A percentile compares a stretch with the other conserved stretches of the same genome.
Evolutionary conservation across 2,113 vertebrate genomes (phyloP).

Genomic region (Tupaia chinensis): DNA sequence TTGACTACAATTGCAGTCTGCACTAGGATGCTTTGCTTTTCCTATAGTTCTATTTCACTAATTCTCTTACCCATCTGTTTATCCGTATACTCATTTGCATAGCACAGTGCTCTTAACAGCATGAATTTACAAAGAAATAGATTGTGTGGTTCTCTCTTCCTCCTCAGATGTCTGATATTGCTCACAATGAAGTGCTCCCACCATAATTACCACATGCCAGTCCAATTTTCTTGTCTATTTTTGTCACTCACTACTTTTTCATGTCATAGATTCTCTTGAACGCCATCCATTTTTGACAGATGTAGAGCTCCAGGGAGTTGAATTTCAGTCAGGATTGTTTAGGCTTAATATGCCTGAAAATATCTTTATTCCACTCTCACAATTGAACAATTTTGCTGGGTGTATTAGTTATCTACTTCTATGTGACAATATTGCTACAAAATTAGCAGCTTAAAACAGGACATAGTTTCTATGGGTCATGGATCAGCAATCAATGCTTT

Average conservation of each 20-base stretch:
- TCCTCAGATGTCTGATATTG: neutral
- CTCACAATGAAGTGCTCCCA: neutral
- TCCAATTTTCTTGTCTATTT: neutral
- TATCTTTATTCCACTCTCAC: neutral
- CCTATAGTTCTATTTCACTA: neutral
- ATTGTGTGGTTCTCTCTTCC: neutral
- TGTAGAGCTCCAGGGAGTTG: neutral
- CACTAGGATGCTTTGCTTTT: neutral
- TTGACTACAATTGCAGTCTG: neutral
- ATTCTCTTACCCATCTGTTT: neutral
- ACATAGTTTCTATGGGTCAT: neutral
- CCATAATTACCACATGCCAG: neutral
- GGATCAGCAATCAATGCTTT: neutral
- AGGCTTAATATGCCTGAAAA: neutral
- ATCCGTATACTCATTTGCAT: neutral
- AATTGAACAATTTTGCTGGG: neutral
- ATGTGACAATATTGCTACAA: neutral
- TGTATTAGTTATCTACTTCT: neutral
- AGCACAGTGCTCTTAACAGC: neutral
- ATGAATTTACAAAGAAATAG: neutral
- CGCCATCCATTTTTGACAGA: neutral
- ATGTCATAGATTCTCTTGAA: neutral
- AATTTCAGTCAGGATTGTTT: slow-evolving; percentile 28
- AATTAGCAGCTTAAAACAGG: neutral
- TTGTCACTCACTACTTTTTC: neutral